These are phyloP conservation scores for Pelobates fuscus DNA, from an alignment of 2,113 vertebrate genomes.

Conservation along the genomic window DNA sequence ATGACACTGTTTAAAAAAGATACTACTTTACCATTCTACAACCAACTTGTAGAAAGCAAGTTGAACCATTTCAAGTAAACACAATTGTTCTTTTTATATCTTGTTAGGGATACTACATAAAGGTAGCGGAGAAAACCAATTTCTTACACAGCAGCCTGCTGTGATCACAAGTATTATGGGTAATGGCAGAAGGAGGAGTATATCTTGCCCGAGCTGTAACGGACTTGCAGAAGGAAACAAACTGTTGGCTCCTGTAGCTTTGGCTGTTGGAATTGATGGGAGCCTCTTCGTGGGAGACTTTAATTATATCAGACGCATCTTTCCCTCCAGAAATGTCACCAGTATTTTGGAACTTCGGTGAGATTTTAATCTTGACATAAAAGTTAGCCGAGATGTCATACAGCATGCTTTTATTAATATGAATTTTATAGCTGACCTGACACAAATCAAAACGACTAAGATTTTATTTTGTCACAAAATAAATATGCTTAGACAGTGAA, in stretches of 20 bases:
- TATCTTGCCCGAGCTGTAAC: constrained; percentile 97
- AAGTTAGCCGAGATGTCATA: constrained; percentile 46
- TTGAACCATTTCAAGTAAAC: too few species aligned
- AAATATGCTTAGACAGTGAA: constrained; percentile 33
- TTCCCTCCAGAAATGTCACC: constrained; percentile 94
- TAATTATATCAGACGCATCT: constrained; percentile 94
- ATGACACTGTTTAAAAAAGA: too few species aligned
- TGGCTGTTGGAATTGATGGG: constrained; percentile 92
- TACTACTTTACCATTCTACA: too few species aligned
- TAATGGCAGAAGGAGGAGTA: constrained; percentile 92
- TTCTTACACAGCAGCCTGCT: constrained; percentile 93
- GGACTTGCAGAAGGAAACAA: constrained; percentile 97
- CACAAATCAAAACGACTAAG: constrained; percentile 43
- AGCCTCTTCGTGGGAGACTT: constrained; percentile 97
- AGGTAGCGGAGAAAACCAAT: constrained; percentile 95
- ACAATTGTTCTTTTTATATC: background rate
- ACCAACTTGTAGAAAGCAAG: too few species aligned
- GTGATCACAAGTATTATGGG: constrained; percentile 97
- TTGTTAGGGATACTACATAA: constrained; percentile 93
- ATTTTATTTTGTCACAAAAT: constrained; percentile 24
- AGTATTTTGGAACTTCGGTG: constrained; percentile 96
- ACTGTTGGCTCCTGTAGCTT: constrained; percentile 94
- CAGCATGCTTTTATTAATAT: constrained; percentile 45
- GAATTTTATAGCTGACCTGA: constrained; percentile 50
- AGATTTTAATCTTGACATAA: constrained; percentile 50